A percentile compares a stretch with the other conserved stretches of the same genome.
These are phyloP conservation scores for Eurystomus glaucurus DNA, from an alignment of 2,797 vertebrate species.

Conservation along the genomic window DNA sequence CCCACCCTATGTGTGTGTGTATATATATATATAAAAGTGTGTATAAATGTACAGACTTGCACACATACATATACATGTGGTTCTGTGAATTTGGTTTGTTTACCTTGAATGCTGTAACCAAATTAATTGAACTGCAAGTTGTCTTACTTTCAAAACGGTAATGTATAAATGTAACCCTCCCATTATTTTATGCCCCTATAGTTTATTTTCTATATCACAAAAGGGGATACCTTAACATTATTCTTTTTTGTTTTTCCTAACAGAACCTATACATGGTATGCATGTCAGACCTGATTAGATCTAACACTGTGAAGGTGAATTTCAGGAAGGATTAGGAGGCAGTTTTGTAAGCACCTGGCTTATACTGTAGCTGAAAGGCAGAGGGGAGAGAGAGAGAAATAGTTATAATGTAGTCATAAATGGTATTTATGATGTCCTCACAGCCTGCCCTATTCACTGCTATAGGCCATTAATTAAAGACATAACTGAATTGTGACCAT, in stretches of 20 bases:
- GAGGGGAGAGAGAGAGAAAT: not conserved
- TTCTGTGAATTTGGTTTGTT: not conserved
- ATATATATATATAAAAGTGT: not conserved
- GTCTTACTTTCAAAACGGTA: not conserved
- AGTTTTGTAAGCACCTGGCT: slow-evolving; percentile 35
- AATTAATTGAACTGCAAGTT: not conserved
- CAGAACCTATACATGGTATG: not conserved
- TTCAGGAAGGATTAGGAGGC: slow-evolving; percentile 33
- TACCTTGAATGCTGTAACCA: not conserved
- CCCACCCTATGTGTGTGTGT: not conserved
- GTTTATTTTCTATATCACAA: not conserved
- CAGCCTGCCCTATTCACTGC: not conserved
- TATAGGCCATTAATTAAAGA: not conserved
- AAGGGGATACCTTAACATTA: not conserved
- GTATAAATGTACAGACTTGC: not conserved
- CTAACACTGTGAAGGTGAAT: slow-evolving; percentile 40
- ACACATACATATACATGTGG: rapidly evolving
- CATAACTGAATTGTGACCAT: not conserved
- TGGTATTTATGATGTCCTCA: not conserved
- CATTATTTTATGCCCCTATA: not conserved
- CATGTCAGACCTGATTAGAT: slow-evolving; percentile 44
- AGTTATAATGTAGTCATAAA: no score
- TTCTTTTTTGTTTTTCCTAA: not conserved
- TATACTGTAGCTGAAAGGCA: slow-evolving; percentile 10
- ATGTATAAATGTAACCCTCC: not conserved